Conservation (phyloP, 1,140 invertebrate genomes). For the Melitaea cinxia region DNA sequence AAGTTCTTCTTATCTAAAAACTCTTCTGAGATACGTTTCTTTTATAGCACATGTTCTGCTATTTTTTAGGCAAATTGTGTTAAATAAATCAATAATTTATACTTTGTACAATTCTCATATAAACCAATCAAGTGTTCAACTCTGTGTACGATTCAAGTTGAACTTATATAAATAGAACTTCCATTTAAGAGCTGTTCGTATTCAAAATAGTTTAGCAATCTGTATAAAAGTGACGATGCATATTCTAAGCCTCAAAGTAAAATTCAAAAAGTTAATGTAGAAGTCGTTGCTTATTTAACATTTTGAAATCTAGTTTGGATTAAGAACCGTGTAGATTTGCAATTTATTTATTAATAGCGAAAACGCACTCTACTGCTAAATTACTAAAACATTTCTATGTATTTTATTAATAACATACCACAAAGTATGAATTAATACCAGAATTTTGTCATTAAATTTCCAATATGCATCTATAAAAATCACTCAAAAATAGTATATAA, state of each 20-base stretch:
- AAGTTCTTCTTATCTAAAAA: too few relatives aligned
- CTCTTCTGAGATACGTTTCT: too few relatives aligned
- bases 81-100: background rate
- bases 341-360: too few relatives aligned
- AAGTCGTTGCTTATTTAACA: background rate
- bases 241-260: background rate
- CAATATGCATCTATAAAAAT: too few relatives aligned
- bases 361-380: too few relatives aligned
- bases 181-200: background rate
- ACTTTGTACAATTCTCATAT: background rate
- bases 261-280: background rate
- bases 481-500: too few relatives aligned
- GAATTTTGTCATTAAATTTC: too few relatives aligned
- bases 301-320: background rate
- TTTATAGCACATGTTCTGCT: too few relatives aligned
- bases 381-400: too few relatives aligned
- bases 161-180: constrained; percentile 5
- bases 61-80: too few relatives aligned
- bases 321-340: background rate
- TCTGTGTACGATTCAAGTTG: constrained; percentile 3
- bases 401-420: too few relatives aligned
- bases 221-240: background rate
- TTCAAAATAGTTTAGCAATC: background rate
- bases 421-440: too few relatives aligned
- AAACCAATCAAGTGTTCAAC: background rate